These are phyloP conservation scores for Zhengitettix transpicula DNA, from an alignment of 2,888 invertebrate species.

Conservation along the genomic window DNA sequence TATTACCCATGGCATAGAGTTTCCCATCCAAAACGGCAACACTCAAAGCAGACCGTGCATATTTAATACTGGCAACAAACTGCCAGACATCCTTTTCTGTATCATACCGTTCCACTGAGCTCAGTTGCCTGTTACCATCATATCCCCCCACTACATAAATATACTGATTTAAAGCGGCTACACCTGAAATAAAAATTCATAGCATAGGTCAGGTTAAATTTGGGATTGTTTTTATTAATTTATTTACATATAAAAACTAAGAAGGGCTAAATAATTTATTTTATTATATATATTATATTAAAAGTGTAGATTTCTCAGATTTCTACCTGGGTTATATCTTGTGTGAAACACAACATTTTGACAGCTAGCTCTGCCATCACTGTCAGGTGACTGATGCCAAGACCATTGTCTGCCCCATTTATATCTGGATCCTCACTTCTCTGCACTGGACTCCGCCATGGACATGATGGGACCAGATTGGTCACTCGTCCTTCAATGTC, in stretches of 20 bases:
- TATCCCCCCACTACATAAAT: constrained; percentile 94
- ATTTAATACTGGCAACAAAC: constrained; percentile 52
- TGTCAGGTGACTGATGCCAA: no score
- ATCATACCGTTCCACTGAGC: constrained; percentile 74
- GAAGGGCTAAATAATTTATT: no score
- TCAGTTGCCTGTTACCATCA: constrained; percentile 66
- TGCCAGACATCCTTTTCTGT: constrained; percentile 72
- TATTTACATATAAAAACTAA: neutral
- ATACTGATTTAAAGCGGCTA: constrained; percentile 66
- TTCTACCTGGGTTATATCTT: no score
- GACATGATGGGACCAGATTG: no score
- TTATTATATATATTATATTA: no score
- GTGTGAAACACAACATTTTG: no score
- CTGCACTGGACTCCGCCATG: no score
- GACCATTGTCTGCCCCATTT: no score
- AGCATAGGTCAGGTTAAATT: neutral
- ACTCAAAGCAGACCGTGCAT: constrained; percentile 74
- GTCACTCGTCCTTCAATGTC: no score
- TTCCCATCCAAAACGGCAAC: constrained; percentile 73
- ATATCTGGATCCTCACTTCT: no score
- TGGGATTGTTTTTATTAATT: neutral
- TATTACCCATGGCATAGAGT: constrained; percentile 71
- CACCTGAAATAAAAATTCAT: constrained; percentile 33
- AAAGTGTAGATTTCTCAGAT: no score
- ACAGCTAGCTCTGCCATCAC: no score